Evolutionary conservation across 2,888 invertebrate species (phyloP), one percentile per base, ranked within the genome.

Genomic region (Neoaliturus tenellus): DNA sequence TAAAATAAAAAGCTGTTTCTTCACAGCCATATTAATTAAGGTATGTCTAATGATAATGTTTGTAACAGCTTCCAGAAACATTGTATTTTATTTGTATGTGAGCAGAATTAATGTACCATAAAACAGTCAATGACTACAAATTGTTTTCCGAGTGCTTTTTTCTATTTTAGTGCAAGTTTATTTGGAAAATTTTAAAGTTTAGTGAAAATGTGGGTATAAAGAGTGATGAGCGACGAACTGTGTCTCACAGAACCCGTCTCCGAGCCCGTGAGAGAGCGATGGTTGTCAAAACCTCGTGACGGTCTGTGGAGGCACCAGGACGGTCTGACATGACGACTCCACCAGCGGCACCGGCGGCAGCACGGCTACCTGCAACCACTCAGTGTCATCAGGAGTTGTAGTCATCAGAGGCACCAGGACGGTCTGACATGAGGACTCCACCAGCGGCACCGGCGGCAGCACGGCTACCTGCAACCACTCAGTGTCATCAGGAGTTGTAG

Each of bases 251-350:
- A 69, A 20, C 35, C 23, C 39, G 2, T 69, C n/a, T 0, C 20
- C 20, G 62, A 28, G 31, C 17, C 62, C 62, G 62, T 31, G 31
- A 62, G 62, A 31, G 5, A 17, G 62, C 14, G 75, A 75, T 25
- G 41, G 25, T n/a, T 78, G 78, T 78, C 78, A 78, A 35, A 78
- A 78, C 55, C 78, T 78, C 28, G 78, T 78, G n/a, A 78, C 78
- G 10, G 78, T 78, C 55, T 78, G 78, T 1, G 78, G 78, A 4
- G 78, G 78, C 12, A 78, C 78, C 33, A 78, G 20, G n/a, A 78
- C 78, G 4, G 78, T 78, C 55, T 78, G 78, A 20, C 78, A 28
- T 0, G 20, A 25, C 5, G 78, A 17, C 23, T 78, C 78, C 23
- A 78, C 17, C 1, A 55, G 55, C 8, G 75, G 75, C n/a, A n/a